Evolutionary conservation across 1,140 invertebrate species (phyloP), one percentile per base, ranked within the genome.

Genomic region (Adoxophyes honmai): DNA sequence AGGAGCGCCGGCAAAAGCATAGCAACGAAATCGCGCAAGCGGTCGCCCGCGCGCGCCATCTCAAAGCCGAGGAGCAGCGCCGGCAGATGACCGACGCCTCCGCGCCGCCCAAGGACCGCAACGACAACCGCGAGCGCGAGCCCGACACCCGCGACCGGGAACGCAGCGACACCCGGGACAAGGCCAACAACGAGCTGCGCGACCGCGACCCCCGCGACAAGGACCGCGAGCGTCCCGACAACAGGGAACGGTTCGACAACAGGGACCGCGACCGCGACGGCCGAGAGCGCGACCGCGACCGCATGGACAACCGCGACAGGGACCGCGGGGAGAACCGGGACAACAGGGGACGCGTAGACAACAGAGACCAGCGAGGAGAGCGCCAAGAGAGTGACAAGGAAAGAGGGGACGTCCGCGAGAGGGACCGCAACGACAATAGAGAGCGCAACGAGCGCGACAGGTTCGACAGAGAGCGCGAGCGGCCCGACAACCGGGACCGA

Each of bases 21-120:
- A 85, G 63, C 89, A 91, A 74, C 92, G 95, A 84, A 90, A 90
- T 96, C 11, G 93, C 92, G 0, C 90, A 92, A 35, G 94, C 92
- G 0, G 92, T 95, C 2, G 94, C 95, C 63, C 90, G 94, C 52
- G 95, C 95, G 0, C 92, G 94, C 15, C 93, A 94, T 62, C 90
- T 94, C 9, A 94, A 95, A 66, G 94, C 96, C 70, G 94, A 96
- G 69, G 95, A 96, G 75, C 95, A 96, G 73, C 94, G 95, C 66
- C 91, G 94, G 8, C 85, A 86, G 57, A 73, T 81, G 70, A 69
- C 80, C 0, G 85, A 88, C 18, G 42, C 66, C 7, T 51, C 66
- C 6, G 53, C 63, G 2, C 59, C 63, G 37, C 62, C 62, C n/a
- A n/a, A n/a, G n/a, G n/a, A 28, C 64, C 52, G 33, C 39, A 86